Evolutionary conservation across 1,140 invertebrate genomes (phyloP).

Genomic region (Diuraphis noxia): DNA sequence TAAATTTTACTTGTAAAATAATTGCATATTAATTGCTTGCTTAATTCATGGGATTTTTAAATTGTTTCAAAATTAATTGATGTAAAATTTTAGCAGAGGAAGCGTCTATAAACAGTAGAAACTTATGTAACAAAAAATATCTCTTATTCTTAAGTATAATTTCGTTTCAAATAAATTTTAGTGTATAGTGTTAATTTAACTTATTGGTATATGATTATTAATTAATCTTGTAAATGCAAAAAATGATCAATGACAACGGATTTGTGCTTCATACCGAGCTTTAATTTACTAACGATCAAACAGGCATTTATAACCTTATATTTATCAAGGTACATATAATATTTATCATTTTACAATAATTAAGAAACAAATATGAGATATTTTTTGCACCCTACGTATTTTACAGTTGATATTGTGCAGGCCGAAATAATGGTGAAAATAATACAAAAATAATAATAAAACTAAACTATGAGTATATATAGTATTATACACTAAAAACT

Average conservation of each 20-base stretch:
- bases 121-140: neutral
- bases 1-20: neutral
- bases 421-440: neutral
- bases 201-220: neutral
- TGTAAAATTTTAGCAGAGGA: neutral
- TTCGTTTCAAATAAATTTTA: neutral
- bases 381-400: neutral
- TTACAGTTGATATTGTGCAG: neutral
- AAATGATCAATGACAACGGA: neutral
- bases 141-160: neutral
- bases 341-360: neutral
- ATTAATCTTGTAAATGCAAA: neutral
- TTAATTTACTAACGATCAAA: neutral
- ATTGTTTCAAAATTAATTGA: neutral
- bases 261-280: neutral
- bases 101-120: neutral
- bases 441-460: conserved; percentile 6
- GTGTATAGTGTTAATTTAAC: neutral
- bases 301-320: neutral
- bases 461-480: neutral
- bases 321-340: neutral
- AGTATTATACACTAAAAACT: neutral
- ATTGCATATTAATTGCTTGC: neutral
- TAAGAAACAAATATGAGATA: neutral
- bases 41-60: neutral